Evolutionary conservation across 1,140 invertebrate genomes (phyloP).

Genomic region (Paralvinella palmiformis): DNA sequence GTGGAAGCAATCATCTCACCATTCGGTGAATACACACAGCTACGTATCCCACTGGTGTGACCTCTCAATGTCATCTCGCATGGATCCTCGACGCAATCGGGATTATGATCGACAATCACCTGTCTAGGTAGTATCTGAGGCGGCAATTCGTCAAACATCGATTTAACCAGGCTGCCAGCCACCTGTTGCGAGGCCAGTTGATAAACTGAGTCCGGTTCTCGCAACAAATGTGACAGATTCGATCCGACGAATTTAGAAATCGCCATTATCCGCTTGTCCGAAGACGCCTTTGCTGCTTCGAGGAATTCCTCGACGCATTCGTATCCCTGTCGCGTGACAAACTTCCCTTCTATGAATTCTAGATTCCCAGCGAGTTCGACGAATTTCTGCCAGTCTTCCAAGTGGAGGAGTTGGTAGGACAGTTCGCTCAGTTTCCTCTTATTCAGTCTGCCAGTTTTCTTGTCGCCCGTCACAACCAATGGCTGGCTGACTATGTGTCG

Average conservation of each 20-base stretch:
- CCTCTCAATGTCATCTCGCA: slow-evolving; percentile 50
- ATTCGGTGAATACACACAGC: slow-evolving; percentile 8
- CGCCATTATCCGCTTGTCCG: neutral
- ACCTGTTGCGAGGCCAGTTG: slow-evolving; percentile 13
- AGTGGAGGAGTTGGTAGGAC: slow-evolving; percentile 65
- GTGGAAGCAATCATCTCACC: slow-evolving; percentile 30
- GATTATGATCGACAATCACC: neutral
- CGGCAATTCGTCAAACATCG: neutral
- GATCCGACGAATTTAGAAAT: neutral
- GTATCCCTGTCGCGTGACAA: slow-evolving; percentile 2
- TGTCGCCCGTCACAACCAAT: slow-evolving; percentile 1
- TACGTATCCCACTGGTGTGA: slow-evolving; percentile 48
- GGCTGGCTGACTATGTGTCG: slow-evolving; percentile 6
- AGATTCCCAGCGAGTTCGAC: neutral
- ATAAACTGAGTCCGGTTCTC: neutral
- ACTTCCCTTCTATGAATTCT: slow-evolving; percentile 12
- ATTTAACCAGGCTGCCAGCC: neutral
- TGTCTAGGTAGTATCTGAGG: neutral
- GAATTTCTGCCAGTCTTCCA: slow-evolving; percentile 2
- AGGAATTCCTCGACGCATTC: slow-evolving; percentile 7
- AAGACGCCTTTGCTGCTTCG: neutral
- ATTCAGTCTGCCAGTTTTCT: slow-evolving; percentile 58
- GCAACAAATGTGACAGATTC: neutral
- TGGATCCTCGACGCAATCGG: slow-evolving; percentile 15
- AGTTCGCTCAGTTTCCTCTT: slow-evolving; percentile 69